Base-by-base conservation (phyloP, 2,888 invertebrate genomes). In the Chrysodeixis includens region DNA sequence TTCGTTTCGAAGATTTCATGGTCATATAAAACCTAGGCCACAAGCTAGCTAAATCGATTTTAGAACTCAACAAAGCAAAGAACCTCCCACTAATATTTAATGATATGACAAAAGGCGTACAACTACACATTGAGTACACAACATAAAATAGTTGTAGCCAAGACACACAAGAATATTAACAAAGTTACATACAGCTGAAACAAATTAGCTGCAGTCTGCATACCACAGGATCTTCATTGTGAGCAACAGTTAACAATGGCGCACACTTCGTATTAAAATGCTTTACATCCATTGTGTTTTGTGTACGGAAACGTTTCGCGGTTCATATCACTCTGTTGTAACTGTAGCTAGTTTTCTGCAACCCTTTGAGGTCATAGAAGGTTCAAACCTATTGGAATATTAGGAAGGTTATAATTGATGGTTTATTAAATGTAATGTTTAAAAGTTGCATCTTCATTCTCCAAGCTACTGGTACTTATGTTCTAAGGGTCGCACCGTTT, bases 271-370 rank as follows among this genome's bases (percentile, higher is more conserved):
- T 62, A 51, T 55, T 32, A 68, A 55, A 30, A 60, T 61, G 9
- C 32, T 20, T 60, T 12, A 55, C 61, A 35, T 55, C 18, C 57
- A 74, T 69, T 69, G 69, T 74, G 56, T 32, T 32, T 16, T 63
- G 32, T 18, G n/a, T 0, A 16, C 54, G 16, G 56, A 30, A 44
- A 58, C 26, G 44, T 44, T 49, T 20, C 51, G 20, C 56, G 35
- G 56, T 56, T 26, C 56, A 51, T 30, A 35, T 20, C 49, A 51
- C 32, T 40, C 0, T 18, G 20, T 32, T 22, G 30, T 44, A 49
- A 49, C 18, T 35, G n/a, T 22, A 16, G 14, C 35, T 46, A 26
- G 16, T 16, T 44, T 44, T 7, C 16, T 49, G 18, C 20, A 20
- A 49, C 2, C 46, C 3, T 20, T 20, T 49, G 20, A 49, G 46